Percentiles rank a stretch among this genome's conserved stretches.
phyloP scores from a whole-genome alignment of 1,140 invertebrate species.

The Sminthurides bifidus region DNA sequence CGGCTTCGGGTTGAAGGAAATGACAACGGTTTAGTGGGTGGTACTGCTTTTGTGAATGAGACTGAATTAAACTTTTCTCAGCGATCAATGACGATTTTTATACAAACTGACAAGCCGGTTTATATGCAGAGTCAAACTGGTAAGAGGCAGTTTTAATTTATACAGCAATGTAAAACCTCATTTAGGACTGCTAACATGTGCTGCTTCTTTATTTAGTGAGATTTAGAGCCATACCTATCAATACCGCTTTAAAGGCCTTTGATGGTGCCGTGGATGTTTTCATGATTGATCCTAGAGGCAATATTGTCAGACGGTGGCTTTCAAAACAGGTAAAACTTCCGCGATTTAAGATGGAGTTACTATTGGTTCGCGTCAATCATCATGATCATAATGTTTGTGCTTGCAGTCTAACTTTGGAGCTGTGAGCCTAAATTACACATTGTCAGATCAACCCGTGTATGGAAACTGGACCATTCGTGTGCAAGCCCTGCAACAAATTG shows the following conservation, averaged over 20 bases:
- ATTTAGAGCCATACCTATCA: slow-evolving; percentile 78
- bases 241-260: slow-evolving; percentile 75
- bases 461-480: slow-evolving; percentile 85
- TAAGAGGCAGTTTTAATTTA: slow-evolving; percentile 38
- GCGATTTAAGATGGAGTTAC: background rate
- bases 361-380: background rate
- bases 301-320: slow-evolving; percentile 28
- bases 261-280: slow-evolving; percentile 78
- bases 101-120: slow-evolving; percentile 88
- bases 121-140: slow-evolving; percentile 86
- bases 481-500: slow-evolving; percentile 72
- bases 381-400: slow-evolving; percentile 4
- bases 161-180: no score
- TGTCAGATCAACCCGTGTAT: slow-evolving; percentile 82
- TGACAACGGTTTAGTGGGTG: slow-evolving; percentile 68
- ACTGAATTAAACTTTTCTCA: slow-evolving; percentile 66
- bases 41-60: slow-evolving; percentile 53
- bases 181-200: no score
- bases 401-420: slow-evolving; percentile 72
- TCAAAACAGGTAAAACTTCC: slow-evolving; percentile 21
- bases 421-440: slow-evolving; percentile 74
- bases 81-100: slow-evolving; percentile 87
- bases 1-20: slow-evolving; percentile 76
- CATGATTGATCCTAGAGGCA: slow-evolving; percentile 67
- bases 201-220: slow-evolving; percentile 54